These are phyloP conservation scores for Harmothoe impar DNA, from an alignment of 2,888 invertebrate species.

Conservation along the genomic window DNA sequence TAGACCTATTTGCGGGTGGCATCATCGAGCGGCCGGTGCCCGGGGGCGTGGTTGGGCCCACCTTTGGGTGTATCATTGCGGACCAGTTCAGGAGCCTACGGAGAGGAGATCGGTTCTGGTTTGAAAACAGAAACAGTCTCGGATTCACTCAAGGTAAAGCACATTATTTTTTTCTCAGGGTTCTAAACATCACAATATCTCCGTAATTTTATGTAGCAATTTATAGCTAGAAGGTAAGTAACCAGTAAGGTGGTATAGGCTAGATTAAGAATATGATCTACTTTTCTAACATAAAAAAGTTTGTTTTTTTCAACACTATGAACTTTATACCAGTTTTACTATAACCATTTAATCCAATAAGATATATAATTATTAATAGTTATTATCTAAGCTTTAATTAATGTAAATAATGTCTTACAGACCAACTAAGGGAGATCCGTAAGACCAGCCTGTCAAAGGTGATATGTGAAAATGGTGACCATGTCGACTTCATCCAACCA, in stretches of 20 bases:
- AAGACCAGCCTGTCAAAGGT: constrained; percentile 65
- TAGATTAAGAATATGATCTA: no score
- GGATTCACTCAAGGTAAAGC: constrained; percentile 67
- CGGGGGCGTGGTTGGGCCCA: constrained; percentile 92
- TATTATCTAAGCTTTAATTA: no score
- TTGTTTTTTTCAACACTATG: no score
- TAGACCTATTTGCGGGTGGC: constrained; percentile 94
- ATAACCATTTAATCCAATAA: no score
- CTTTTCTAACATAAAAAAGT: no score
- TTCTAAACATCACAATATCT: no score
- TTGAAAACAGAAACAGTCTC: constrained; percentile 86
- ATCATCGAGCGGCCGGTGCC: constrained; percentile 90
- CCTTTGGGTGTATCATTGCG: constrained; percentile 91
- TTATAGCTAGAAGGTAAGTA: no score
- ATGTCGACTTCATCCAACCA: constrained; percentile 63
- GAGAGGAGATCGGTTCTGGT: constrained; percentile 94
- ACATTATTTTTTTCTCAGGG: no score
- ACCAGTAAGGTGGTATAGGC: no score
- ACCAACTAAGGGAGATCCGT: constrained; percentile 67
- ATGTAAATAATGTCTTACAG: constrained; percentile 61
- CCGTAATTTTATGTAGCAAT: no score
- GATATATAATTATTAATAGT: no score
- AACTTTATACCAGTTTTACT: no score
- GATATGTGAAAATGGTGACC: constrained; percentile 67
- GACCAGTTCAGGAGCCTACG: constrained; percentile 93